phyloP scores from a whole-genome alignment of 2,888 invertebrate species.

The Himalopsyche japonica region DNA sequence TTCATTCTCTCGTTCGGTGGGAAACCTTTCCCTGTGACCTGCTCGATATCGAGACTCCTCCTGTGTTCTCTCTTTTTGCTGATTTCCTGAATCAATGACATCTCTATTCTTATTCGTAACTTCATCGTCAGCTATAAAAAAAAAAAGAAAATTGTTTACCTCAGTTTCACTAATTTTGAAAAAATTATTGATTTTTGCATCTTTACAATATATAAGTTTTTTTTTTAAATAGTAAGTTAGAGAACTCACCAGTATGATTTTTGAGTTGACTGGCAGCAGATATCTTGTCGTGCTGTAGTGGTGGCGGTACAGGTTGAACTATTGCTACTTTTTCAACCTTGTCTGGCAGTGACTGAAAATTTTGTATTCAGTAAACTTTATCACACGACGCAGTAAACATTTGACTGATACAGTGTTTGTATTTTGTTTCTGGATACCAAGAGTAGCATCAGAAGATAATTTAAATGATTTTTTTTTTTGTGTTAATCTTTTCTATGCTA shows the following conservation, averaged over 20 bases:
- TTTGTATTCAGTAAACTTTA: not conserved
- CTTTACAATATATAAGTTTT: no score
- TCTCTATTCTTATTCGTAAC: not conserved
- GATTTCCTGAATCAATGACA: not conserved
- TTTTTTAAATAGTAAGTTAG: no score
- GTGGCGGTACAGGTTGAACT: not conserved
- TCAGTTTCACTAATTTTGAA: no score
- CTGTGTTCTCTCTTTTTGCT: not conserved
- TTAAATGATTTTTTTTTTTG: no score
- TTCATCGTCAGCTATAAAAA: not conserved
- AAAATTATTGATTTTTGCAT: no score
- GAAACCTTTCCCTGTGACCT: conserved; percentile 30
- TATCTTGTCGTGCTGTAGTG: not conserved
- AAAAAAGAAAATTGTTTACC: not conserved
- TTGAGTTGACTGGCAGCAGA: not conserved
- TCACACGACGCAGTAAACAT: no score
- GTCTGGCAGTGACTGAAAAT: not conserved
- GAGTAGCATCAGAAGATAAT: no score
- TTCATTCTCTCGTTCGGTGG: conserved; percentile 24
- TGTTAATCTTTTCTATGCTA: no score
- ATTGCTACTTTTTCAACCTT: not conserved
- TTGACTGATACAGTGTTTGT: no score
- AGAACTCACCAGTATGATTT: not conserved
- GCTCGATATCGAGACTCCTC: conserved; percentile 23
- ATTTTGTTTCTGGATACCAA: no score